Base-by-base conservation (phyloP, 2,888 invertebrate genomes). In the Pomacea canaliculata region DNA sequence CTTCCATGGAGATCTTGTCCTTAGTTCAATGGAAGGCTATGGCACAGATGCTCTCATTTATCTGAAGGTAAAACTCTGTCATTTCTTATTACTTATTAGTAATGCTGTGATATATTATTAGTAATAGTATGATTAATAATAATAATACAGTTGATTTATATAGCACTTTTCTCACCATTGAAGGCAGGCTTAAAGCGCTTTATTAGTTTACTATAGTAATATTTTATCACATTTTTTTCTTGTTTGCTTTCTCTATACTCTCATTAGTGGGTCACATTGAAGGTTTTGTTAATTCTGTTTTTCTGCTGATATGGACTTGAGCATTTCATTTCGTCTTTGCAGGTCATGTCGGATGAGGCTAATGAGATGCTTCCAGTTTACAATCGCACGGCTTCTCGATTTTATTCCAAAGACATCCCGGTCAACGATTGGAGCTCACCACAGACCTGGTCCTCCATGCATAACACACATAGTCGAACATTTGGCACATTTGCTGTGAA, bases 21-120 rank as follows among this genome's bases (percentile, higher is more conserved):
- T 99, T 16, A 93, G 96, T 83, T 97, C 99, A 1, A 97, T 97
- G 90, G 99, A 99, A 90, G 99, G 99, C 0, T 95, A 95, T 89
- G 99, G 99, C 59, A 99, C 99, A 0, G 99, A 99, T 90, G 97
- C 99, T 13, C 94, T 97, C 75, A 95, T 99, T 81, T 99, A 97
- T 91, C 93, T 99, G 87, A 99, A 99, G 94, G 98, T 97, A 91
- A 87, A 63, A 19, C 19, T 23, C 23, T 60, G 16, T 18, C 60
- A 19, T 18, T 60, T 5, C 4, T 19, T 60, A n/a, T 60, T 60
- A 19, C n/a, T 27, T 63, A 27, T 63, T 63, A 60, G 4, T 60
- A 19, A 60, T 60, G 16, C 60, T n/a, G 16, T 37, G 4, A 37
- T 37, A 37, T 37, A 37, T 37, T 37, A 37, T 37, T 37, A 37